Base-by-base conservation (phyloP, 2,113 vertebrate species). In the Semnornis frantzii region DNA sequence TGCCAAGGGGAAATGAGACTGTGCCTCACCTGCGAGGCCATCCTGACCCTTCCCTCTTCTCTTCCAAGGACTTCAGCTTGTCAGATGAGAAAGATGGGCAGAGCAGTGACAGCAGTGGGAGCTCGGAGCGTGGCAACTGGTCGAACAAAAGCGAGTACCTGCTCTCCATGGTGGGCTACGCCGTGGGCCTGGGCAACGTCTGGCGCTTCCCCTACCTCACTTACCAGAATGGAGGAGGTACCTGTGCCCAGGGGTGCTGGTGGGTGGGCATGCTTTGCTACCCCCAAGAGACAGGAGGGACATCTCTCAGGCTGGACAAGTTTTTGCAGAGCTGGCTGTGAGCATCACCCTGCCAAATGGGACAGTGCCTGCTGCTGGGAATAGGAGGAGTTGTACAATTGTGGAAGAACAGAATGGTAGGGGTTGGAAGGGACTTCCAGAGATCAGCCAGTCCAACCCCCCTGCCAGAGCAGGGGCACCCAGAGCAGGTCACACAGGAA, bases 121-220 rank as follows among this genome's bases (percentile, higher is more conserved):
- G 98, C 59, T 5, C 33, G 3, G 98, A 98, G 10, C 98, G 99
- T 20, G 99, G 98, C 16, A 99, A 99, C 97, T 99, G 99, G 99
- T 97, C 98, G 8, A 99, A 39, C 79, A 99, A 99, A 94, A 97
- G 58, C 5, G 99, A 99, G 63, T 99, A 99, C 87, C 97, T 99
- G 83, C 98, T 99, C 8, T 99, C 99, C 66, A 98, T 99, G 97
- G 98, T 99, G 42, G 99, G 99, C 92, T 99, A 99, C 3, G 99
- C 99, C 12, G 99, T 99, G 37, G 99, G 99, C 50, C 96, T 99
- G 63, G 99, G 99, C 64, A 99, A 99, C 24, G 98, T 99, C 50
- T 99, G 99, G 99, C 97, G 99, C 63, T 99, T 99, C 92, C 99
- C 99, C 5, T 99, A 99, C 89, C 97, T 99, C 91, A 98, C 99